phyloP scores from a whole-genome alignment of 2,888 invertebrate species.

The Electrophaes corylata region DNA sequence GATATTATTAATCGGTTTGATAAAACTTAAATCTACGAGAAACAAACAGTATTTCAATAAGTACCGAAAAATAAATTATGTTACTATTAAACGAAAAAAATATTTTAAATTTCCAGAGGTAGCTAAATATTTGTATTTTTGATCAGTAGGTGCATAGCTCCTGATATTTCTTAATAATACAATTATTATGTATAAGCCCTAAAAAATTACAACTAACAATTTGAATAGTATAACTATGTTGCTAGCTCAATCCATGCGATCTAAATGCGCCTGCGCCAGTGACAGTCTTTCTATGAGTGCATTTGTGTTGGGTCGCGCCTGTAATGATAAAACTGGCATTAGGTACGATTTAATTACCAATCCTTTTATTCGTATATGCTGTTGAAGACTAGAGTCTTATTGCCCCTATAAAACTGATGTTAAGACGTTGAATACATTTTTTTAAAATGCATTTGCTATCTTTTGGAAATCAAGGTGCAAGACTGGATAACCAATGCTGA shows the following conservation, averaged over 20 bases:
- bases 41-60: background rate
- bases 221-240: conserved; percentile 36
- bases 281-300: conserved; percentile 72
- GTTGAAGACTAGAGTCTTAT: too few relatives aligned
- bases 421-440: too few relatives aligned
- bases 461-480: too few relatives aligned
- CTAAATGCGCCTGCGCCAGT: conserved; percentile 76
- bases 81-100: conserved; percentile 3
- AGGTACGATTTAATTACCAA: background rate
- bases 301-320: conserved; percentile 77
- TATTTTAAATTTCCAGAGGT: conserved; percentile 5
- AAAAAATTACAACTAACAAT: conserved; percentile 31
- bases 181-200: conserved; percentile 5
- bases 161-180: conserved; percentile 9
- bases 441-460: too few relatives aligned
- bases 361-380: too few relatives aligned
- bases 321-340: conserved; percentile 44
- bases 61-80: conserved; percentile 1
- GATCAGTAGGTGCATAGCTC: conserved; percentile 4
- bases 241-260: conserved; percentile 70
- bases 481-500: too few relatives aligned
- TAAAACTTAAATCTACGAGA: conserved; percentile 5
- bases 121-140: conserved; percentile 18
- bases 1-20: conserved; percentile 9
- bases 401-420: too few relatives aligned